Evolutionary conservation across 2,888 invertebrate genomes (phyloP).

Genomic region (Phasia obesa): DNA sequence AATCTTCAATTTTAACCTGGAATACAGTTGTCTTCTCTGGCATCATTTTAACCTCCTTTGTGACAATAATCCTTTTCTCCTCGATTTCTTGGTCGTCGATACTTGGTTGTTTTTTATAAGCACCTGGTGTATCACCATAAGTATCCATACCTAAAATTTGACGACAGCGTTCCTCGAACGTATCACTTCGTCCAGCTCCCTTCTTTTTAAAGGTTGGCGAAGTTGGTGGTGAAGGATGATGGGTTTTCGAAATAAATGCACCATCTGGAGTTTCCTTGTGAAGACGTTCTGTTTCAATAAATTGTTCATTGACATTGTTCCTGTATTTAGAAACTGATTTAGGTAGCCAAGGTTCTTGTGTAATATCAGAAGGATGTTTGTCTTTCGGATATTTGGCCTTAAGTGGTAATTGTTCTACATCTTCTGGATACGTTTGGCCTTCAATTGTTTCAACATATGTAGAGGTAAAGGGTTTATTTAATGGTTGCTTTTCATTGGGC

Average conservation of each 20-base stretch:
- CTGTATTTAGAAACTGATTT: conserved; percentile 14
- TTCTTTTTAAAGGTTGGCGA: conserved; percentile 83
- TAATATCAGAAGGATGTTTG: not conserved
- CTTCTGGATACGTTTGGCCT: no score
- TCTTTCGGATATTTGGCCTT: conserved; percentile 2
- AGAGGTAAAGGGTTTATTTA: not conserved
- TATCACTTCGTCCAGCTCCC: conserved; percentile 86
- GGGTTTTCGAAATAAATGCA: conserved; percentile 75
- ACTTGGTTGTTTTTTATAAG: conserved; percentile 71
- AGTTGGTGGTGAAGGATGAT: conserved; percentile 70
- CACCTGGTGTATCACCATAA: conserved; percentile 79
- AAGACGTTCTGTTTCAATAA: conserved; percentile 67
- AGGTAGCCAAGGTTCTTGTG: conserved; percentile 11
- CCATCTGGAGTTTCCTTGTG: conserved; percentile 76
- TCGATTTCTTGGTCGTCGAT: conserved; percentile 65
- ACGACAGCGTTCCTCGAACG: conserved; percentile 88
- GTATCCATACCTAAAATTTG: conserved; percentile 86
- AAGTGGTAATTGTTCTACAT: no score
- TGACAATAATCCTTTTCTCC: not conserved
- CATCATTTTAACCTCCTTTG: conserved; percentile 2
- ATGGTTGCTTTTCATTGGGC: conserved; percentile 6
- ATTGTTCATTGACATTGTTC: conserved; percentile 58
- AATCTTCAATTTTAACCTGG: conserved; percentile 80
- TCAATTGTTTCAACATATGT: conserved; percentile 2
- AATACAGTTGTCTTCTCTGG: conserved; percentile 58